Base-by-base conservation (phyloP, 2,888 invertebrate genomes). In the Cephus pygmeus region DNA sequence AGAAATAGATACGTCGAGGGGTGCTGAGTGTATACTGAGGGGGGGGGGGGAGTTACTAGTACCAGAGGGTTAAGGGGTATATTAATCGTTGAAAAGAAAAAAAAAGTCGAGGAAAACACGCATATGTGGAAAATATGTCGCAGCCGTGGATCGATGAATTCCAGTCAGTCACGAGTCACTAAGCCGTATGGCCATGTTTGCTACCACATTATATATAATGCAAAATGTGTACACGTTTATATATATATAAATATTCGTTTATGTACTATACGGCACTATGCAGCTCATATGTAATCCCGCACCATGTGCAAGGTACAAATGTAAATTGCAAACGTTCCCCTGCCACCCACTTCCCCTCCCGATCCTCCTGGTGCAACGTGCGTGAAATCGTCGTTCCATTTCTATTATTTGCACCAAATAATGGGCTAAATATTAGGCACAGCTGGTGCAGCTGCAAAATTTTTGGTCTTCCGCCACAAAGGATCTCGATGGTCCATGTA, bases 281-380 rank as follows among this genome's bases (percentile, higher is more conserved):
- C 56, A 56, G 23, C 56, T 56, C 56, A 56, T 56, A 56, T 71
- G 71, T 34, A 71, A 71, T 75, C 69, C 73, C 74, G 71, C 76
- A 73, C 79, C 76, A 79, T 77, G 75, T 81, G 76, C 77, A 69
- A 69, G 35, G 68, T 80, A 73, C 77, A 77, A 76, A 78, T 68
- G 80, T 78, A 79, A 80, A 80, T 83, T 80, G 79, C 81, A 78
- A 56, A 79, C 76, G 77, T 76, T 77, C 69, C 77, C 69, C 77
- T 15, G 11, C 36, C 35, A 69, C 23, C 71, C 11, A 71, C 34
- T 23, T 56, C 56, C 23, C n/a, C 73, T 35, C 31, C 69, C 12
- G 40, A 31, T 15, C 34, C n/a, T 35, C 73, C n/a, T 68, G 71
- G 75, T 75, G 71, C 71, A 76, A 78, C 73, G 75, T 78, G 78